Base-by-base conservation (phyloP, 1,140 invertebrate genomes). In the Triops longicaudatus region DNA sequence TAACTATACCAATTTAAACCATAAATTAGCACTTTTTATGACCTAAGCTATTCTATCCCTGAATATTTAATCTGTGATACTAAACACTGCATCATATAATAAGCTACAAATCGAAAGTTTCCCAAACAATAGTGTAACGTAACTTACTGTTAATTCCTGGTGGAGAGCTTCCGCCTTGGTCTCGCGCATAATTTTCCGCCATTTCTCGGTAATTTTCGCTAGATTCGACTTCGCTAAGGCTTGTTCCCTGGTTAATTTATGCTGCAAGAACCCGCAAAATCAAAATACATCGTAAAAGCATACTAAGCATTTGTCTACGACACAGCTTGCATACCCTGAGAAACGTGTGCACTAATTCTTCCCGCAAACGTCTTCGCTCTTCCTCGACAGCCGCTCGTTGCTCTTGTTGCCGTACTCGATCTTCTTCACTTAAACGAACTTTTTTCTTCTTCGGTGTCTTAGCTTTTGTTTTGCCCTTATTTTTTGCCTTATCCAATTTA, bases 381-480 rank as follows among this genome's bases (percentile, higher is more conserved):
- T 77, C 76, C 42, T 77, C 76, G 22, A 77, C 72, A 10, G 76
- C 76, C 28, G 76, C 76, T 43, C 76, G 71, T 73, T 77, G 76
- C 72, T 77, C 76, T 42, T 77, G 71, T 74, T 77, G 76, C 41
- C 76, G 37, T 17, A 43, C 72, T 27, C 73, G 73, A 17, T 72
- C 42, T 42, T 77, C 76, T 77, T 77, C 76, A 28, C 76, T 77
- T 28, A 77, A 26, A 42, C 73, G 73, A 31, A 73, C 7, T 28
- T 73, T 77, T 12, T 26, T 72, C 41, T 77, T 77, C 37, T 77
- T 77, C 6, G 22, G 74, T 14, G n/a, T 14, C 37, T 26, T 75
- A 27, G 10, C 50, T 17, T 63, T 75, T 42, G 42, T 63, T 75
- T 75, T 50, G 6, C 26, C 26, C 43, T 63, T 75, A 27, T 75